Percentiles rank a stretch among this genome's conserved stretches.
phyloP scores from a whole-genome alignment of 2,113 vertebrate genomes.

The Limnothrissa miodon region DNA sequence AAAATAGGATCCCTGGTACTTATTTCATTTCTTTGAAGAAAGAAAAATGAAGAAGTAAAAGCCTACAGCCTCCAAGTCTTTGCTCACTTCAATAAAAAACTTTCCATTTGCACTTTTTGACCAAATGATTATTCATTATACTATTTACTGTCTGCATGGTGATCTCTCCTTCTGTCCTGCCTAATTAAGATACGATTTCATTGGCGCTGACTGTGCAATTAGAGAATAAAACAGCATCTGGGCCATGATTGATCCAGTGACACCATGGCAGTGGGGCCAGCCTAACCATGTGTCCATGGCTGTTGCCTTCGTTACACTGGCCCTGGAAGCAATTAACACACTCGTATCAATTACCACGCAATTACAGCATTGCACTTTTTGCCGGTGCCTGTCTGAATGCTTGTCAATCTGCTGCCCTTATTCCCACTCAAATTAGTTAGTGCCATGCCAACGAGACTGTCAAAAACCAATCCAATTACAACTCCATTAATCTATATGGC shows the following conservation, averaged over 20 bases:
- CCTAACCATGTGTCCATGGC: constrained; percentile 47
- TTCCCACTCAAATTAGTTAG: constrained; percentile 37
- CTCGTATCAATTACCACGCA: constrained; percentile 42
- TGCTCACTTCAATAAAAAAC: not conserved
- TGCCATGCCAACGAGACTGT: constrained; percentile 48
- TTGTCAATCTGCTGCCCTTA: constrained; percentile 39
- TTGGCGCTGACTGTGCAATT: constrained; percentile 5
- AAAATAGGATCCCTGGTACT: not conserved
- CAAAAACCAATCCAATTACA: constrained; percentile 48
- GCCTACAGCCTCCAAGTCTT: not conserved
- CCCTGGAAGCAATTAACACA: constrained; percentile 34
- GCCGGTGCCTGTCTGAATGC: constrained; percentile 42
- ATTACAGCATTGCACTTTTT: constrained; percentile 45
- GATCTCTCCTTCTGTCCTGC: not conserved
- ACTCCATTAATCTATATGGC: constrained; percentile 27
- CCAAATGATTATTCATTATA: not conserved
- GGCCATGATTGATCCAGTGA: constrained; percentile 42
- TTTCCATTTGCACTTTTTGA: not conserved
- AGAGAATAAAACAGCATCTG: constrained; percentile 6
- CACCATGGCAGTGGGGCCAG: constrained; percentile 46
- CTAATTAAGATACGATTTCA: not conserved
- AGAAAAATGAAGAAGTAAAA: not conserved
- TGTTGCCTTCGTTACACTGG: constrained; percentile 47
- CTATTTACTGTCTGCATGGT: not conserved
- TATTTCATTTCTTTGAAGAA: not conserved